Evolutionary conservation across 64 coral and sea anemone genomes (phyloP), one percentile per base, ranked within the genome.

Genomic region (Pocillopora verrucosa): DNA sequence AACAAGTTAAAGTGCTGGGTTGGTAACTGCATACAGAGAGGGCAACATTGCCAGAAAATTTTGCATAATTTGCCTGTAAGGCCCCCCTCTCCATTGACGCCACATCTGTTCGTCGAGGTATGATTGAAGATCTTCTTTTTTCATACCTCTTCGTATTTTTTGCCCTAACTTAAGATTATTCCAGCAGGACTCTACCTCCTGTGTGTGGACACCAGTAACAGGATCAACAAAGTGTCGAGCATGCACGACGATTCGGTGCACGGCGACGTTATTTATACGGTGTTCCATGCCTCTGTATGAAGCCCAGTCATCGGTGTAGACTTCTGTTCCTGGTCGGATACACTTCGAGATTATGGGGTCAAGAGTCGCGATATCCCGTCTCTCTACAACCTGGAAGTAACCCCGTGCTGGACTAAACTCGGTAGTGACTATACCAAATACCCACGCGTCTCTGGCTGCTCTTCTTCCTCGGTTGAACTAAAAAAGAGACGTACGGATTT

Each of bases 301-400:
- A 13, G 74, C 90, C 77, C 86, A 82, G 35, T 88, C 86, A 17
- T 93, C 86, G 13, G 78, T 88, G 78, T 88, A 60, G 10, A 93
- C 84, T n/a, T 92, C 91, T 11, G 84, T 73, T 17, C 56, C 84
- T 41, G 85, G 77, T 7, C 37, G 77, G 16, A 76, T 38, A 10
- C 36, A 76, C 37, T 10, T 76, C 0, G 74, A 38, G 56, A 82
- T 82, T 2, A 82, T 82, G 20, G 58, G 79, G 1, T 61, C 22
- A 15, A 82, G 79, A 0, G 56, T 82, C 9, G 57, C 79, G 20
- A 65, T 36, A 26, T 82, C 22, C 13, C 58, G 20, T 14, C 79
- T 59, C 3, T 24, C 22, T 10, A 82, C 79, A 25, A 82, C 58
- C 17, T 82, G 56, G 58, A 82, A 60, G 19, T 82, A 82, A 2